Conservation (phyloP, 2,113 vertebrate genomes). For the Puffinus mauretanicus region DNA sequence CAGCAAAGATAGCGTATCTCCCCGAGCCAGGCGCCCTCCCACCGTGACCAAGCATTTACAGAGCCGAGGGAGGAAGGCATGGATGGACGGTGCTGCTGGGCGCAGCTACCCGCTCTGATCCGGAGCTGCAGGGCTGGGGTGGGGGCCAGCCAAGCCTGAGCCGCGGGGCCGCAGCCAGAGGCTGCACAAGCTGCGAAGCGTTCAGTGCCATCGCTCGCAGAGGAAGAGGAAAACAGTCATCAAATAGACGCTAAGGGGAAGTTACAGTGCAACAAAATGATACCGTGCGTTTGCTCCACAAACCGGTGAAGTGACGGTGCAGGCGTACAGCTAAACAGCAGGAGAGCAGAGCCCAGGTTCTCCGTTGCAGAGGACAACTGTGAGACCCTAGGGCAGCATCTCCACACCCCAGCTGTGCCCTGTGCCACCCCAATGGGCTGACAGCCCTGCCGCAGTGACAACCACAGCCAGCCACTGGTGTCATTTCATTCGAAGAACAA, state of each 20-base stretch:
- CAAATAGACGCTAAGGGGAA: rapidly evolving
- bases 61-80: background rate
- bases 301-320: background rate
- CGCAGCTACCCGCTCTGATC: background rate
- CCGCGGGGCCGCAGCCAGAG: background rate
- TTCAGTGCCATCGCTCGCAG: background rate
- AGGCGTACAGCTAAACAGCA: background rate
- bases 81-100: background rate
- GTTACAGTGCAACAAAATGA: background rate
- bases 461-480: background rate
- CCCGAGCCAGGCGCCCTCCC: background rate
- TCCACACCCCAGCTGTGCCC: background rate
- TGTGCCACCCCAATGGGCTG: rapidly evolving
- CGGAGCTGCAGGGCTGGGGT: background rate
- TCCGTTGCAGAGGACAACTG: background rate
- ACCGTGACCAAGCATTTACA: background rate
- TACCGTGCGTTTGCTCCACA: background rate
- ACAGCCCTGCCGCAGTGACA: background rate
- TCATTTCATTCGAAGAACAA: background rate
- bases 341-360: background rate
- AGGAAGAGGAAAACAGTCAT: background rate
- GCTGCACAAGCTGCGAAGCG: background rate
- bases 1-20: background rate
- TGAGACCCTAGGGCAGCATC: background rate
- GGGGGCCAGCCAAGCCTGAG: background rate